A percentile compares a stretch with the other conserved stretches of the same genome.
Conservation (phyloP, 1,140 invertebrate species). For the Episyrphus balteatus region DNA sequence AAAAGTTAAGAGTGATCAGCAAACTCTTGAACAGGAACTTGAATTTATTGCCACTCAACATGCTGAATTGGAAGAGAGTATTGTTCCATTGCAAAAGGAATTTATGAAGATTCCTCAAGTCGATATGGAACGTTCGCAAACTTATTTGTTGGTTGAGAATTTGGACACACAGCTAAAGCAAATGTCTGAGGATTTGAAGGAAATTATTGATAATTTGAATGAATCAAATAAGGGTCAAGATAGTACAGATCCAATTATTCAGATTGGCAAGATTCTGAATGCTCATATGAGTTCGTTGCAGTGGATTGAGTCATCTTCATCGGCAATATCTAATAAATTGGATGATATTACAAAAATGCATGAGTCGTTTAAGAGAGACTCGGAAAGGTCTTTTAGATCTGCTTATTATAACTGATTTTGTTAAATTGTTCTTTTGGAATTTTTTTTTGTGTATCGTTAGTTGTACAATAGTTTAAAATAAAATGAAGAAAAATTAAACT, state of each 20-base stretch:
- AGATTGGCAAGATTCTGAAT: constrained; percentile 87
- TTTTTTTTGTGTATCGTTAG: no score
- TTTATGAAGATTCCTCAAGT: constrained; percentile 56
- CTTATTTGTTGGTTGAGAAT: constrained; percentile 78
- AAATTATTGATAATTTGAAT: constrained; percentile 90
- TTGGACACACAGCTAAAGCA: constrained; percentile 85
- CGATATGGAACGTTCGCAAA: constrained; percentile 78
- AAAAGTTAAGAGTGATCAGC: constrained; percentile 77
- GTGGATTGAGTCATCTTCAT: constrained; percentile 75
- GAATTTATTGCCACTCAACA: constrained; percentile 90
- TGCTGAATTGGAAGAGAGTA: constrained; percentile 78
- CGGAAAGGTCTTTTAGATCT: constrained; percentile 54
- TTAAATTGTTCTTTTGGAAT: neutral
- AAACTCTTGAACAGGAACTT: constrained; percentile 82
- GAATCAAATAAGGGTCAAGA: constrained; percentile 75
- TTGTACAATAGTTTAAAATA: no score
- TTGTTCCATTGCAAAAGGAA: constrained; percentile 76
- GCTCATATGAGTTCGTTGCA: constrained; percentile 93
- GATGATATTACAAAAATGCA: constrained; percentile 75
- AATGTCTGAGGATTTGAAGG: constrained; percentile 90
- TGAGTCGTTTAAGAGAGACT: constrained; percentile 63
- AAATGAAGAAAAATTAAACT: no score
- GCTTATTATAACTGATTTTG: constrained; percentile 38
- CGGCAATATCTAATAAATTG: constrained; percentile 61
- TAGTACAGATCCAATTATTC: constrained; percentile 77